Conservation (phyloP, 2,113 vertebrate species). For the Taurulus bubalis region DNA sequence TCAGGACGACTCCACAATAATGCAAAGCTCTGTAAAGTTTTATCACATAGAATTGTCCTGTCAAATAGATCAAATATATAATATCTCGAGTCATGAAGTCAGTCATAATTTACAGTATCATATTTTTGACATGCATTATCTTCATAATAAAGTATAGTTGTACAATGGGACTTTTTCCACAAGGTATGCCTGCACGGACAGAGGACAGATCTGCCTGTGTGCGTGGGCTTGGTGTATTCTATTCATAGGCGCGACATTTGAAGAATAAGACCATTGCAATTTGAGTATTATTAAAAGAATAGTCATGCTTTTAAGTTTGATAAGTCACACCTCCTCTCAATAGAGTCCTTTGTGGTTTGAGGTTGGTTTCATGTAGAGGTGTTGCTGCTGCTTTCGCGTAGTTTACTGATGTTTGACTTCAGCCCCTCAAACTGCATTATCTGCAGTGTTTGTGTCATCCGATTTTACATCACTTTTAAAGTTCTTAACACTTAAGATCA, state of each 20-base stretch:
- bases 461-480: conserved; percentile 18
- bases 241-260: neutral
- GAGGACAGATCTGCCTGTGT: too few species aligned
- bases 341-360: neutral
- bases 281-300: conserved; percentile 9
- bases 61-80: neutral
- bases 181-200: neutral
- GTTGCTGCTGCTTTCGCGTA: neutral
- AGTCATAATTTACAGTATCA: neutral
- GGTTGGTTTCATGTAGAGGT: conserved; percentile 12
- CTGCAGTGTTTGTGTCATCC: conserved; percentile 6
- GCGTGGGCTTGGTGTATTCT: neutral
- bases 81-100: neutral
- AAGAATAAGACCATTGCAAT: neutral
- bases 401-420: conserved; percentile 18
- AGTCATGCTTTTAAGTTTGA: conserved; percentile 7
- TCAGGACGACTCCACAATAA: neutral
- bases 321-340: neutral
- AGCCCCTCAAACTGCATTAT: conserved; percentile 9
- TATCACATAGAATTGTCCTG: neutral
- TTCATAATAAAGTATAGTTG: neutral
- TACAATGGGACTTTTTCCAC: neutral
- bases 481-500: neutral
- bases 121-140: neutral
- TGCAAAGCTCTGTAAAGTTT: neutral